A percentile compares a stretch with the other conserved stretches of the same genome.
Conservation (phyloP, 2,797 vertebrate genomes). For the Amblyopsis hoosieri region DNA sequence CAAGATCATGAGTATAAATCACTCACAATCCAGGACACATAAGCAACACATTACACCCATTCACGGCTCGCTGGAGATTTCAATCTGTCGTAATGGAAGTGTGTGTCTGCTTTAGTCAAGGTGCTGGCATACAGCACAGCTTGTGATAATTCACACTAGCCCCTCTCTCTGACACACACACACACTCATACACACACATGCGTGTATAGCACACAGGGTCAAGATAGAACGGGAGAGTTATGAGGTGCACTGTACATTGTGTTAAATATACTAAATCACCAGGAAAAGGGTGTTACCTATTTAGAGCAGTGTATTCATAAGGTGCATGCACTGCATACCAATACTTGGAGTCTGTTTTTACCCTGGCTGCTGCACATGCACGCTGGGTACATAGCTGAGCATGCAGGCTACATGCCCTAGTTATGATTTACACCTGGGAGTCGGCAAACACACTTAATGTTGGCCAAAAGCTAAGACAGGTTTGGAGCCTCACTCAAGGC, state of each 20-base stretch:
- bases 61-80: slow-evolving; percentile 57
- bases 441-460: too few relatives aligned
- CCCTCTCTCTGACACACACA: slow-evolving; percentile 22
- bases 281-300: slow-evolving; percentile 3
- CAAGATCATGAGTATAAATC: slow-evolving; percentile 41
- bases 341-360: too few relatives aligned
- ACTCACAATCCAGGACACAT: slow-evolving; percentile 40
- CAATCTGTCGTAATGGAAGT: slow-evolving; percentile 56
- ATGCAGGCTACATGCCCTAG: slow-evolving; percentile 19
- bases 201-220: background rate
- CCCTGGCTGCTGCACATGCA: slow-evolving; percentile 25
- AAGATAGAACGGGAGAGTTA: slow-evolving; percentile 23
- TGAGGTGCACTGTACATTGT: slow-evolving; percentile 5
- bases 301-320: too few relatives aligned
- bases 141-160: slow-evolving; percentile 17
- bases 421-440: too few relatives aligned
- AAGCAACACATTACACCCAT: slow-evolving; percentile 44
- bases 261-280: slow-evolving; percentile 13
- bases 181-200: background rate
- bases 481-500: too few relatives aligned
- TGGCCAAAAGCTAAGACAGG: too few relatives aligned
- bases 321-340: background rate
- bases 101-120: slow-evolving; percentile 32
- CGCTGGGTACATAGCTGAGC: slow-evolving; percentile 24
- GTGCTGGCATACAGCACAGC: slow-evolving; percentile 33